phyloP scores from a whole-genome alignment of 2,797 vertebrate genomes.

The Esox lucius region DNA sequence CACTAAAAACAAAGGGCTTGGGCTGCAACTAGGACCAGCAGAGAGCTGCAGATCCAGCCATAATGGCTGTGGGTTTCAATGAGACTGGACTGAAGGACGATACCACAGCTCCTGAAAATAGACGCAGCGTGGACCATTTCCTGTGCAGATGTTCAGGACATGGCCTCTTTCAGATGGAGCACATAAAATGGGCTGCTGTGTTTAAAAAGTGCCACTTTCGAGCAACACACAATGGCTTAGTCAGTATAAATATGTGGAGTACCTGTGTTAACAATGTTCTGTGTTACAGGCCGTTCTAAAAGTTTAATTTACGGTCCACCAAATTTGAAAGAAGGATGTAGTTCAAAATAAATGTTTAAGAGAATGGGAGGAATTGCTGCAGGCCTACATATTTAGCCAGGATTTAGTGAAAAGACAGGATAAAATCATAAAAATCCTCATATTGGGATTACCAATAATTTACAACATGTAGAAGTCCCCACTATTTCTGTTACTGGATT shows the following conservation, averaged over 20 bases:
- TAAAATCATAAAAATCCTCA: background rate
- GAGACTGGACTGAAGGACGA: slow-evolving; percentile 48
- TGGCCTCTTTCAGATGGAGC: slow-evolving; percentile 4
- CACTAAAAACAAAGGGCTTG: slow-evolving; percentile 59
- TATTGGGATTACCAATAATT: background rate
- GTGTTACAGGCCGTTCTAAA: slow-evolving; percentile 40
- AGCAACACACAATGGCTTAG: slow-evolving; percentile 37
- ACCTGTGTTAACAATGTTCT: slow-evolving; percentile 34
- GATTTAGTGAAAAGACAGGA: background rate
- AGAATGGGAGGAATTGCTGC: background rate
- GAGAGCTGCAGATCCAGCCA: slow-evolving; percentile 28
- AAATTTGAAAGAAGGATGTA: slow-evolving; percentile 26
- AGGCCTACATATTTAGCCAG: background rate
- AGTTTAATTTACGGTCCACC: slow-evolving; percentile 45
- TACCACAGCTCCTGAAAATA: slow-evolving; percentile 50
- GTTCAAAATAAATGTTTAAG: background rate
- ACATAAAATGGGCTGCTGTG: slow-evolving; percentile 46
- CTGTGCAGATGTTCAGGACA: slow-evolving; percentile 54
- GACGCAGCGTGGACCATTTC: slow-evolving; percentile 56
- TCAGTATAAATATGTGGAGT: slow-evolving; percentile 48
- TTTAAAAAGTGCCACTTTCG: slow-evolving; percentile 47
- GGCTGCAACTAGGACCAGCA: slow-evolving; percentile 52
- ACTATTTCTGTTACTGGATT: background rate
- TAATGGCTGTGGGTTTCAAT: slow-evolving; percentile 56
- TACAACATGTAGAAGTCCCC: background rate